phyloP scores from a whole-genome alignment of 2,888 invertebrate genomes.

The Psylliodes chrysocephalus region DNA sequence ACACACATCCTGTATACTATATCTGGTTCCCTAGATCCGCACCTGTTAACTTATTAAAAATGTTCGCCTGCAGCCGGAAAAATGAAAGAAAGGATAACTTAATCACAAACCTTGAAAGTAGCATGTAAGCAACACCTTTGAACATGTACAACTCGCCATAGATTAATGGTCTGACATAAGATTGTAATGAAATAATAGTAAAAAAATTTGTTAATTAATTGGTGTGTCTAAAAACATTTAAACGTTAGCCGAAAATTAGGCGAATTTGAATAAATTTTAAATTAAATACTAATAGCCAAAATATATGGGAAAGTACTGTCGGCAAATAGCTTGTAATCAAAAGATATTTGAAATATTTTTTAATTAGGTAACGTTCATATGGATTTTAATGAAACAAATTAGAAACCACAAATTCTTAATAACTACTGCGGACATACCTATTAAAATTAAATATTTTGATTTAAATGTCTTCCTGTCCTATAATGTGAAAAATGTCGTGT shows the following conservation, averaged over 20 bases:
- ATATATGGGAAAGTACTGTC: constrained; percentile 3
- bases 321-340: neutral
- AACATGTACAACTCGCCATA: constrained; percentile 16
- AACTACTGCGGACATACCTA: too few species aligned
- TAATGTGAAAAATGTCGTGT: too few species aligned
- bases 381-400: neutral
- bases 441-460: too few species aligned
- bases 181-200: constrained; percentile 26
- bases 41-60: constrained; percentile 15
- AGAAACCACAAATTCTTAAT: neutral
- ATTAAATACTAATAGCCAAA: neutral
- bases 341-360: constrained; percentile 5
- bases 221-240: constrained; percentile 14
- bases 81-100: constrained; percentile 32
- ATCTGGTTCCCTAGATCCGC: too few species aligned
- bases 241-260: constrained; percentile 10
- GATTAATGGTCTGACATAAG: constrained; percentile 31
- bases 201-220: constrained; percentile 34
- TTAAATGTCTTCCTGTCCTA: too few species aligned
- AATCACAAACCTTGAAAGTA: constrained; percentile 30
- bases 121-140: constrained; percentile 29
- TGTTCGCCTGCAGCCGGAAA: constrained; percentile 18
- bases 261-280: constrained; percentile 28
- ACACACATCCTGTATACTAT: too few species aligned
- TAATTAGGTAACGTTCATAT: neutral